Percentiles rank a stretch among this genome's conserved stretches.
Conservation (phyloP, 2,888 invertebrate genomes). For the Ormia ochracea region DNA sequence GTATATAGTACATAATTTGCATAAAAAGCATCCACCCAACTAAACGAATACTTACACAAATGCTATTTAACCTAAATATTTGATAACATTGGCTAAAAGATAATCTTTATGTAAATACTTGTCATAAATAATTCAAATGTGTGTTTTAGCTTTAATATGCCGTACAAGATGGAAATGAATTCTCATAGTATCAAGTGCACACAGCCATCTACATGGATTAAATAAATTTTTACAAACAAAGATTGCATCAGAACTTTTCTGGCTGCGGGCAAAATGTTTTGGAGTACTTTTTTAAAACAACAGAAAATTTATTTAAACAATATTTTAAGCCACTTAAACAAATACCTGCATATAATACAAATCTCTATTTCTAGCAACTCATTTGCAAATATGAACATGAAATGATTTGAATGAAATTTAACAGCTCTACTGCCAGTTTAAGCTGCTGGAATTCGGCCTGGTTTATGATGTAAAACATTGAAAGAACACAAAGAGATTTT, state of each 20-base stretch:
- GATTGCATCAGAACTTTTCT: background rate
- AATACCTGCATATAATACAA: no score
- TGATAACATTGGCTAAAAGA: slow-evolving; percentile 13
- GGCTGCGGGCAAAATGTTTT: background rate
- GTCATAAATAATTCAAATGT: slow-evolving; percentile 20
- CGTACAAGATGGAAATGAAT: background rate
- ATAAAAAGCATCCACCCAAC: background rate
- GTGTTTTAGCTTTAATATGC: background rate
- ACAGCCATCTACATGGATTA: background rate
- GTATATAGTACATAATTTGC: slow-evolving; percentile 12
- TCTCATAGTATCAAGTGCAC: background rate
- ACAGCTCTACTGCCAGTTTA: no score
- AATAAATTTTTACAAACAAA: background rate
- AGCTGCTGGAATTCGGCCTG: no score
- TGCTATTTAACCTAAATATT: slow-evolving; percentile 40
- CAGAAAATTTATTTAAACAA: background rate
- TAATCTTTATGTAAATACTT: slow-evolving; percentile 26
- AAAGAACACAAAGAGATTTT: no score
- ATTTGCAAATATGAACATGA: no score
- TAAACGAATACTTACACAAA: background rate
- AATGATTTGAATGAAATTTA: no score
- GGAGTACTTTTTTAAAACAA: background rate
- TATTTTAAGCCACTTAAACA: background rate
- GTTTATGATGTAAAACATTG: no score
- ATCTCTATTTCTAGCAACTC: no score